Conservation (phyloP, 30 jellyfish, hydroid and myxozoan genomes). For the Hydra vulgaris region DNA sequence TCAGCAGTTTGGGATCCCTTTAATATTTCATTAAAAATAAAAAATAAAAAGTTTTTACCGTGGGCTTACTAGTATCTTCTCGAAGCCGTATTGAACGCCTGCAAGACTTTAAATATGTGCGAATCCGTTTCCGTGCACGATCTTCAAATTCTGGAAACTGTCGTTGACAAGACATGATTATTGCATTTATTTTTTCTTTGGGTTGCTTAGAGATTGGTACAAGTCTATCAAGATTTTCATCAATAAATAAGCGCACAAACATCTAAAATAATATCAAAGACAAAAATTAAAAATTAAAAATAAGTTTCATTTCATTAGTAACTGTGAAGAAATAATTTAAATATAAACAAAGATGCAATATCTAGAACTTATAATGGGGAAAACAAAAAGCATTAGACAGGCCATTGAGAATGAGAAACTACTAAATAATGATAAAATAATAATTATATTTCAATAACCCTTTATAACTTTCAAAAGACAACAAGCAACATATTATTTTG, state of each 20-base stretch:
- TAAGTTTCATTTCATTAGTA: neutral
- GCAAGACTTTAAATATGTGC: slow-evolving; percentile 92
- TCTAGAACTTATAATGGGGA: too few relatives aligned
- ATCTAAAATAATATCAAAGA: slow-evolving; percentile 37
- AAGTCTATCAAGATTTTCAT: slow-evolving; percentile 90
- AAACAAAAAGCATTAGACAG: too few relatives aligned
- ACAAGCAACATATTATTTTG: too few relatives aligned
- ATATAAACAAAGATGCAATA: too few relatives aligned
- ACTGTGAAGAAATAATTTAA: too few relatives aligned
- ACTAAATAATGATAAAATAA: too few relatives aligned
- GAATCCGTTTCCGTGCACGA: slow-evolving; percentile 84
- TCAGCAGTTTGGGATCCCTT: neutral
- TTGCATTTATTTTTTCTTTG: slow-evolving; percentile 86
- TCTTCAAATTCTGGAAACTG: slow-evolving; percentile 96
- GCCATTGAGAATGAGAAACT: too few relatives aligned
- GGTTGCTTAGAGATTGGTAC: slow-evolving; percentile 99
- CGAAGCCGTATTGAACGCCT: slow-evolving; percentile 81
- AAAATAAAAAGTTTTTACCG: slow-evolving; percentile 39
- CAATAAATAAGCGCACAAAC: slow-evolving; percentile 96
- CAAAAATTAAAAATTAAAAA: neutral
- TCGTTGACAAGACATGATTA: slow-evolving; percentile 89
- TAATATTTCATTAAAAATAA: too few relatives aligned
- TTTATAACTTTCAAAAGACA: too few relatives aligned
- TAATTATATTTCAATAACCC: too few relatives aligned
- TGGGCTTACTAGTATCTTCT: slow-evolving; percentile 63